Percentiles rank a stretch among this genome's conserved stretches.
Conservation (phyloP, 2,797 vertebrate species). For the Phrynocephalus vlangalii region DNA sequence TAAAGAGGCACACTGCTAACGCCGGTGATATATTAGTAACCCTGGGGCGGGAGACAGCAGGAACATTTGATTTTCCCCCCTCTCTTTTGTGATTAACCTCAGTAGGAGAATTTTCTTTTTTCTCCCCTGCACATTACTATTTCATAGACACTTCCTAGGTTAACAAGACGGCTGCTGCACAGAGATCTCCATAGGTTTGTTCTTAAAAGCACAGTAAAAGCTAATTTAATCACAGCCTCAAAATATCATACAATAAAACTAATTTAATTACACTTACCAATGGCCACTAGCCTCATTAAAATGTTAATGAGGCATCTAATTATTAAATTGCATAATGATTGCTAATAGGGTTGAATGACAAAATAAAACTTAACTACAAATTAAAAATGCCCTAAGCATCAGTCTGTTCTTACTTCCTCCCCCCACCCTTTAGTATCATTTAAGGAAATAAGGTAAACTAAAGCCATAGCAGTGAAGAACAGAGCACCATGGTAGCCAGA, state of each 20-base stretch:
- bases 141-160: constrained; percentile 70
- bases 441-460: constrained; percentile 51
- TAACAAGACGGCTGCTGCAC: constrained; percentile 73
- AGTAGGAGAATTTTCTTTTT: constrained; percentile 56
- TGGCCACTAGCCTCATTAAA: constrained; percentile 85
- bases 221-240: constrained; percentile 84
- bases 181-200: constrained; percentile 75
- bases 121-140: constrained; percentile 56
- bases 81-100: constrained; percentile 63
- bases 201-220: constrained; percentile 79
- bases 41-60: constrained; percentile 43
- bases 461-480: not conserved
- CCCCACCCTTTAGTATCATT: constrained; percentile 43
- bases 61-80: constrained; percentile 57
- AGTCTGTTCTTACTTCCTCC: constrained; percentile 48
- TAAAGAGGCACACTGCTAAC: constrained; percentile 45
- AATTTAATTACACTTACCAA: constrained; percentile 86
- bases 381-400: constrained; percentile 74
- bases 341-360: constrained; percentile 83
- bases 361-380: constrained; percentile 85
- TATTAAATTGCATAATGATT: constrained; percentile 86
- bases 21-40: constrained; percentile 48
- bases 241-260: constrained; percentile 82
- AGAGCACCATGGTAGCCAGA: not conserved
- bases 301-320: constrained; percentile 88